Conservation (phyloP, 1,140 invertebrate genomes). For the Plectrocnemia conspersa region DNA sequence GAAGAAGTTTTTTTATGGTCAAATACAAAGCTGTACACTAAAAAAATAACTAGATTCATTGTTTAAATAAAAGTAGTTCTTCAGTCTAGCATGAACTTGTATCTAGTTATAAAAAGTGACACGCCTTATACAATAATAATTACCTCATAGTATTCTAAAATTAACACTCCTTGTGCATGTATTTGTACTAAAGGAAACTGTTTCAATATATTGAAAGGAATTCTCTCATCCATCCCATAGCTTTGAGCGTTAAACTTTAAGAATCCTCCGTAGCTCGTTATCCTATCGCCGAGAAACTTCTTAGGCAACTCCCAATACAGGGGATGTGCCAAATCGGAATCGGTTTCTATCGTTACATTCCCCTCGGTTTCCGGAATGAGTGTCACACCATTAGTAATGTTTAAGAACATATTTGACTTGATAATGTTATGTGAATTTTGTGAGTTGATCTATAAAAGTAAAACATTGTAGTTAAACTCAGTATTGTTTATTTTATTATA, state of each 20-base stretch:
- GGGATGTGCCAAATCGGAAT: conserved; percentile 64
- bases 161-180: conserved; percentile 71
- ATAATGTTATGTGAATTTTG: not conserved
- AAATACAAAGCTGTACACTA: too few species aligned
- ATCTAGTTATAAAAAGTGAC: not conserved
- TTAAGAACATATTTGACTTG: conserved; percentile 38
- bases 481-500: conserved; percentile 4
- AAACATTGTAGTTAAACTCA: not conserved
- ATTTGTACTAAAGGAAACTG: conserved; percentile 78
- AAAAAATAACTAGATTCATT: too few species aligned
- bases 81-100: too few species aligned
- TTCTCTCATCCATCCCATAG: conserved; percentile 57
- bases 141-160: conserved; percentile 76
- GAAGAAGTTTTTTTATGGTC: too few species aligned
- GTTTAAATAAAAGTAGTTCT: too few species aligned
- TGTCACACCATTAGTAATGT: conserved; percentile 56
- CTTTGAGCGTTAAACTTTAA: conserved; percentile 74
- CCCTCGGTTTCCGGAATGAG: conserved; percentile 63
- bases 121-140: conserved; percentile 43
- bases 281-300: conserved; percentile 81
- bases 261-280: conserved; percentile 88
- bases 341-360: conserved; percentile 63
- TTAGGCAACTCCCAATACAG: conserved; percentile 83
- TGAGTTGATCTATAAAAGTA: not conserved
- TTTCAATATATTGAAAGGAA: conserved; percentile 49